Conservation (phyloP, 2,888 invertebrate genomes). For the Mesochorus sp. region DNA sequence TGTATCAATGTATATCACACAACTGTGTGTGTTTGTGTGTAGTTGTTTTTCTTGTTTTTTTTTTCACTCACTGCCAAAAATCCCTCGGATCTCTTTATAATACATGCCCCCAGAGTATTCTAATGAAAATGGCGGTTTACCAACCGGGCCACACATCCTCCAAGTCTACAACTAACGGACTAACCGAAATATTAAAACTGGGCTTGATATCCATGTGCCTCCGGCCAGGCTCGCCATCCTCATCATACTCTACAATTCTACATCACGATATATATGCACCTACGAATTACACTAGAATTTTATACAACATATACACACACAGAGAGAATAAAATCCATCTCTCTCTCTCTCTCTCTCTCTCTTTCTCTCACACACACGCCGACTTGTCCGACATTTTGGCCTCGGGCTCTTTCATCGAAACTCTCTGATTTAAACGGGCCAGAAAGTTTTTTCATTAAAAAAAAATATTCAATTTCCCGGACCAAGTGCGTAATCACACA, state of each 20-base stretch:
- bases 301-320: conserved; percentile 38
- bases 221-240: conserved; percentile 41
- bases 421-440: conserved; percentile 1
- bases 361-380: not conserved
- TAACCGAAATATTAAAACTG: conserved; percentile 61
- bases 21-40: not conserved
- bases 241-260: conserved; percentile 4
- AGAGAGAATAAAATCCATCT: conserved; percentile 45
- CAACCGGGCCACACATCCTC: conserved; percentile 50
- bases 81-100: conserved; percentile 51
- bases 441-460: conserved; percentile 26
- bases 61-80: conserved; percentile 57
- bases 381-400: conserved; percentile 37
- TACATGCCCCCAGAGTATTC: conserved; percentile 58
- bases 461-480: conserved; percentile 9
- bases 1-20: conserved; percentile 1
- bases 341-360: conserved; percentile 1
- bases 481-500: too few relatives aligned
- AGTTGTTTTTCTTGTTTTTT: conserved; percentile 17
- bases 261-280: not conserved
- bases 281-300: conserved; percentile 37
- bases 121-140: conserved; percentile 63
- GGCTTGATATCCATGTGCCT: conserved; percentile 34
- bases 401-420: conserved; percentile 25
- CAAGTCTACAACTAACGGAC: conserved; percentile 53